Base-by-base conservation (phyloP, 92 coral and sea anemone species). In the Porites lobata region DNA sequence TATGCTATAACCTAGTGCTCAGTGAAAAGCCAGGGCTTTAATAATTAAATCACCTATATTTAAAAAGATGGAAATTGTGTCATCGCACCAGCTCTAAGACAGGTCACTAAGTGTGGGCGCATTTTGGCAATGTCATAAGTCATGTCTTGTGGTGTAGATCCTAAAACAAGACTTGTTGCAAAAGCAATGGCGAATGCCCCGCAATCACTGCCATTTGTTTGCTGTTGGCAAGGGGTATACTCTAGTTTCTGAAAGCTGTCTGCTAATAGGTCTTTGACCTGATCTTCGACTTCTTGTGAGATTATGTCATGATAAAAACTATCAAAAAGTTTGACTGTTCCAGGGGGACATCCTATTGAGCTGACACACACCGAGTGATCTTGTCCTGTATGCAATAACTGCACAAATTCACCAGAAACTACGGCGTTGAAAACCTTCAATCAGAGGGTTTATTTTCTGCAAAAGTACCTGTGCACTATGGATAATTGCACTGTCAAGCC, bases 201-300 rank as follows among this genome's bases (percentile, higher is more conserved):
- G 47, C 96, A 94, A 73, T 91, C 96, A 88, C 96, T 91, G 7
- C 91, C 90, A 86, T 93, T 93, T 50, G n/a, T 77, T 87, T 93
- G 92, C 79, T 93, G 96, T 77, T 91, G 94, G 47, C 78, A 79
- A n/a, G 94, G 92, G 54, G 89, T 94, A 79, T 47, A 79, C 63
- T 79, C 84, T 47, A 79, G 75, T 79, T 79, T 65, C 74, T 47
- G 84, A 22, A 79, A 79, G 84, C 75, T 79, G 52, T 76, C 89
- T 59, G 82, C 91, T 80, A 88, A 76, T 71, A 92, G 83, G 77
- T 86, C 86, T 65, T 83, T 79, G 47, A 85, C 86, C 72, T 92
- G 97, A 64, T 92, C 82, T 69, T 89, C 87, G 20, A 94, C 91
- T 65, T 94, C 95, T 68, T 86, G 79, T 22, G 65, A 78, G 56